Base-by-base conservation (phyloP, 23 tunicate species). In the Phallusia fumigata region DNA sequence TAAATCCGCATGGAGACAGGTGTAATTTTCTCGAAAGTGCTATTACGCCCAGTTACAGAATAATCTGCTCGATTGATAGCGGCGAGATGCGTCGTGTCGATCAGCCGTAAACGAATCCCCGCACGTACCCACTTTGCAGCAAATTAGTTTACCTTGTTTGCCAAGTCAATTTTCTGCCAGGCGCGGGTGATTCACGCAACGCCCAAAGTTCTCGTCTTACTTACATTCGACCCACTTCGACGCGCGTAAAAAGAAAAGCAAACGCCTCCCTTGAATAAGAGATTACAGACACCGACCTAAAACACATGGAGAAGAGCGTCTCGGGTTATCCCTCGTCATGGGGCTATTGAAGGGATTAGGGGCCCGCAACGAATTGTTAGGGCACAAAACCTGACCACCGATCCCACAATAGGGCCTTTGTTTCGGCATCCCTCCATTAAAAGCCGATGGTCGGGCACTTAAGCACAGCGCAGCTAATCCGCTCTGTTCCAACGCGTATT, bases 391-490 rank as follows among this genome's bases (percentile, higher is more conserved):
- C 47, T 40, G 47, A 40, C 47, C 47, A 40, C 47, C 47, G 47
- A 40, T 40, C 47, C 47, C 47, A 40, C 47, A 40, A 40, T 3
- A 40, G 47, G 47, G 8, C 47, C 47, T 40, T 40, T 40, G 47
- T 40, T 40, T 21, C 69, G 69, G 3, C 69, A 58, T 21, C 26
- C 69, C 69, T 58, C 69, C 69, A 58, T 58, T 58, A 58, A 58
- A 58, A 58, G 69, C 69, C 69, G 28, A 58, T 24, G 28, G 15
- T 16, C 28, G 16, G 69, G 69, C 69, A 58, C 69, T 58, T 58
- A 58, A 58, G 69, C 69, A 58, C 28, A 58, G 69, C 69, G 69
- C 28, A 58, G 69, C 69, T 58, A 58, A 58, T 58, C 69, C 69
- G 69, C 69, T 58, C 69, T 58, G 69, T 58, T 58, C 28, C 69